A percentile compares a stretch with the other conserved stretches of the same genome.
phyloP scores from a whole-genome alignment of 53 echinoderm and acorn worm species.

The Crossaster papposus region DNA sequence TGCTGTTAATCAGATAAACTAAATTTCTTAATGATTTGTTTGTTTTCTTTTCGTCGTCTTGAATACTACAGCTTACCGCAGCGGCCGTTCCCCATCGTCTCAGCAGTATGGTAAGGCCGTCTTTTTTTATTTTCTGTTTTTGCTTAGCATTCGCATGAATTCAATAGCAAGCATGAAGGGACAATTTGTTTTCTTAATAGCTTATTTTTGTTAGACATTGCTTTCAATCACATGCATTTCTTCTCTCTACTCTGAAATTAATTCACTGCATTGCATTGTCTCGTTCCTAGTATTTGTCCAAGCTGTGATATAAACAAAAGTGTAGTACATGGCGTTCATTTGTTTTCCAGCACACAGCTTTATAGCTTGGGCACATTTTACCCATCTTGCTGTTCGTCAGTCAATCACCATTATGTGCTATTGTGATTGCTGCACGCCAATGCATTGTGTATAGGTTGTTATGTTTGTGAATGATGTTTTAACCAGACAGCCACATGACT shows the following conservation, averaged over 20 bases:
- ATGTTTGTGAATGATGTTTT: neutral
- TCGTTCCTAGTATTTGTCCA: neutral
- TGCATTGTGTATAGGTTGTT: neutral
- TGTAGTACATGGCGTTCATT: too few relatives aligned
- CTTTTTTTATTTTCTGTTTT: neutral
- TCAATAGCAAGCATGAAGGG: neutral
- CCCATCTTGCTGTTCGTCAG: too few relatives aligned
- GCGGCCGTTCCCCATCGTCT: constrained; percentile 41
- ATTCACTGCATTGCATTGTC: neutral
- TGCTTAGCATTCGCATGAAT: neutral
- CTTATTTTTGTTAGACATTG: neutral
- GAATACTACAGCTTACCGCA: constrained; percentile 35
- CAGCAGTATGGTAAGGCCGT: constrained; percentile 42
- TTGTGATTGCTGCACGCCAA: too few relatives aligned
- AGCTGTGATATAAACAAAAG: too few relatives aligned
- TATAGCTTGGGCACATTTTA: too few relatives aligned
- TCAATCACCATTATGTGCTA: too few relatives aligned
- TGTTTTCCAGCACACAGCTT: too few relatives aligned
- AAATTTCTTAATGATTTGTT: constrained; percentile 35
- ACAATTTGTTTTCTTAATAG: neutral
- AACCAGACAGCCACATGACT: too few relatives aligned
- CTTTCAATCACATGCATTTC: constrained; percentile 17
- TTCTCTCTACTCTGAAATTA: neutral
- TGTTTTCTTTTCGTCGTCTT: constrained; percentile 44
- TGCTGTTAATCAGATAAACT: constrained; percentile 12